These are phyloP conservation scores for Anolis apletophallus DNA, from an alignment of 2,797 vertebrate species.

Conservation along the genomic window DNA sequence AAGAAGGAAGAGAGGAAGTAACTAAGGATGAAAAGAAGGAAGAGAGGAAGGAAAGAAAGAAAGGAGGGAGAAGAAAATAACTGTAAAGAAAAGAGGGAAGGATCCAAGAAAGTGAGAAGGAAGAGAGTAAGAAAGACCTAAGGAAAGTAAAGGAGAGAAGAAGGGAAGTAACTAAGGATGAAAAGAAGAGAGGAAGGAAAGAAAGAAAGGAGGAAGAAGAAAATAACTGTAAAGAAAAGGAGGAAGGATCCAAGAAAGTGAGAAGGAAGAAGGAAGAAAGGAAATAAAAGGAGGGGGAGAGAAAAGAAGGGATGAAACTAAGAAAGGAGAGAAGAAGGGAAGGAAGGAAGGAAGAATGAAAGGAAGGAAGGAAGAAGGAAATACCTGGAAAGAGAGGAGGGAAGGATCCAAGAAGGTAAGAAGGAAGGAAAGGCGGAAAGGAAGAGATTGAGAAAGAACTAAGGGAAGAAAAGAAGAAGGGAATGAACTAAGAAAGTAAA, in stretches of 20 bases:
- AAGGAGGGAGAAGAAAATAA: no score
- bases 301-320: not conserved
- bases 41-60: no score
- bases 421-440: no score
- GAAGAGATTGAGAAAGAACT: no score
- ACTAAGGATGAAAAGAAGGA: no score
- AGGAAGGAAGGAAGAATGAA: not conserved
- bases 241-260: no score
- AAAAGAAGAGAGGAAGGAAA: not conserved
- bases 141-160: fast-evolving
- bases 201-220: not conserved
- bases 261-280: not conserved
- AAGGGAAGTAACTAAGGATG: fast-evolving
- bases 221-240: not conserved
- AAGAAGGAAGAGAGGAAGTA: no score
- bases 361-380: not conserved
- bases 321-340: not conserved
- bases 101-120: not conserved
- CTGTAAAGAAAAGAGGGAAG: no score
- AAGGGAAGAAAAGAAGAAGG: no score
- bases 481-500: no score
- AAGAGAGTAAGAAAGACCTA: no score
- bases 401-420: not conserved
- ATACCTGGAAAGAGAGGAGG: not conserved
- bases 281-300: not conserved